phyloP scores from a whole-genome alignment of 2,888 invertebrate species.

The Antitype chi region DNA sequence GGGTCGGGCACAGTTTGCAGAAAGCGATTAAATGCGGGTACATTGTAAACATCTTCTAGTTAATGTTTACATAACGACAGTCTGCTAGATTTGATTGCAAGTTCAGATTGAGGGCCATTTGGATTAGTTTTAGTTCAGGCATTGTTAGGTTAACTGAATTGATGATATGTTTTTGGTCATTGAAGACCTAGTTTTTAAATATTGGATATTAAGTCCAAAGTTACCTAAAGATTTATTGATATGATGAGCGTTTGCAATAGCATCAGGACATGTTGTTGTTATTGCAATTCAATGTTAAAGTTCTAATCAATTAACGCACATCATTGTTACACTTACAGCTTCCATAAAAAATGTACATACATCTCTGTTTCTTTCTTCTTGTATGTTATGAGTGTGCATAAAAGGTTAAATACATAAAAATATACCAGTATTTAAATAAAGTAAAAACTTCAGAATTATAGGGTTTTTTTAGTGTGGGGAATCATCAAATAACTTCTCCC shows the following conservation, averaged over 20 bases:
- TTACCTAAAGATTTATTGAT: neutral
- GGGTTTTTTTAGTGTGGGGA: no score
- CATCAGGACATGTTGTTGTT: neutral
- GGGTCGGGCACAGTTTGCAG: constrained; percentile 56
- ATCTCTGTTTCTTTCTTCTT: no score
- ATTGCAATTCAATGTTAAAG: neutral
- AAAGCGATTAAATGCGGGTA: constrained; percentile 75
- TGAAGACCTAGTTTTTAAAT: no score
- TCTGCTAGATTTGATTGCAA: constrained; percentile 34
- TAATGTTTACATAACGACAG: constrained; percentile 62
- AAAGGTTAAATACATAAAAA: neutral
- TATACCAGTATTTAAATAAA: neutral
- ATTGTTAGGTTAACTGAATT: constrained; percentile 1
- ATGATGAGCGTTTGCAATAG: neutral
- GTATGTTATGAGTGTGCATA: no score
- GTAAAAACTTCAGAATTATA: neutral
- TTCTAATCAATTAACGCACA: neutral
- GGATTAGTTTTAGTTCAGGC: constrained; percentile 10
- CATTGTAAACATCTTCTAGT: constrained; percentile 72
- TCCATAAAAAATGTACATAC: neutral
- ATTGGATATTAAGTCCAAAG: neutral
- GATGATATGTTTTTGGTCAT: neutral
- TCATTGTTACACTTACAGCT: neutral
- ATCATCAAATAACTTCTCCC: no score
- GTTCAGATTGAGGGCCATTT: constrained; percentile 26